Evolutionary conservation across 1,140 invertebrate species (phyloP).

Genomic region (Dinoponera quadriceps): DNA sequence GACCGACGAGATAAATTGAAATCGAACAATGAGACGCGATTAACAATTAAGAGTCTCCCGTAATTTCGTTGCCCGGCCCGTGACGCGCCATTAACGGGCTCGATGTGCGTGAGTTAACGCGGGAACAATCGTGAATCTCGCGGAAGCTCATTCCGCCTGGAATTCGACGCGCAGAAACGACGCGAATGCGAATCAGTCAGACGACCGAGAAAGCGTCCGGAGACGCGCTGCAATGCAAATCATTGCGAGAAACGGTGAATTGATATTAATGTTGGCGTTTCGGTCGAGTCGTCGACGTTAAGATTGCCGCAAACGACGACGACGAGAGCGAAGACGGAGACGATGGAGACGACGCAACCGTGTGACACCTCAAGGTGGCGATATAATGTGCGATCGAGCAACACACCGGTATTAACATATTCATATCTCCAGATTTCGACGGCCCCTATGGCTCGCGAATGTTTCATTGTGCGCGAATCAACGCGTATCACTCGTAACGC

Average conservation of each 20-base stretch:
- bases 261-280: slow-evolving; percentile 48
- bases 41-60: slow-evolving; percentile 47
- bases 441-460: slow-evolving; percentile 24
- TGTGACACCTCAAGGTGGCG: slow-evolving; percentile 25
- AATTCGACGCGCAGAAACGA: slow-evolving; percentile 43
- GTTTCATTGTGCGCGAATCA: slow-evolving; percentile 55
- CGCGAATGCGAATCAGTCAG: slow-evolving; percentile 49
- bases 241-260: slow-evolving; percentile 42
- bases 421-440: slow-evolving; percentile 42
- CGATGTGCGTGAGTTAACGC: slow-evolving; percentile 40
- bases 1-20: slow-evolving; percentile 37
- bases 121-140: slow-evolving; percentile 42
- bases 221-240: slow-evolving; percentile 2
- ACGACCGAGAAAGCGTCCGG: slow-evolving; percentile 8
- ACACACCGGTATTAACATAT: slow-evolving; percentile 51
- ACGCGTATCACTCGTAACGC: slow-evolving; percentile 48
- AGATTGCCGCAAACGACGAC: slow-evolving; percentile 41
- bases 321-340: background rate
- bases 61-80: slow-evolving; percentile 26
- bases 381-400: slow-evolving; percentile 43
- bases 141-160: slow-evolving; percentile 44
- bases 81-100: slow-evolving; percentile 20
- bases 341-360: too few relatives aligned
- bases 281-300: slow-evolving; percentile 35
- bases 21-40: slow-evolving; percentile 42